Percentiles rank a stretch among this genome's conserved stretches.
These are phyloP conservation scores for Smittia sp. DNA, from an alignment of 2,888 invertebrate species.

Conservation along the genomic window DNA sequence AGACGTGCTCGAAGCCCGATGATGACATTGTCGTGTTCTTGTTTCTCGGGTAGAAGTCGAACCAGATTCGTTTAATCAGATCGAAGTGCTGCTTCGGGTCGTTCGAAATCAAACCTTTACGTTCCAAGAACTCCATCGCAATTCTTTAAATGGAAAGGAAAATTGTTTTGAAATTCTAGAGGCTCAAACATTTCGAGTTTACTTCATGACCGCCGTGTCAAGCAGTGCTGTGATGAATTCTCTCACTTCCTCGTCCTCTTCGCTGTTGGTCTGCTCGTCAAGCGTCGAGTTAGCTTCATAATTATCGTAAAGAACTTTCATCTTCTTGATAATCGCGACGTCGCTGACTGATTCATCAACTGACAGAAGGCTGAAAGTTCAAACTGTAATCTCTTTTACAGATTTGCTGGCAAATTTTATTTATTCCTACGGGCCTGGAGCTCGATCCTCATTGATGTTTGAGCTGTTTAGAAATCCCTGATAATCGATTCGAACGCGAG, in stretches of 20 bases:
- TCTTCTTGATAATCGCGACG: conserved; percentile 65
- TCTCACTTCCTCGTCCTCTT: conserved; percentile 74
- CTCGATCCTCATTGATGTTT: conserved; percentile 59
- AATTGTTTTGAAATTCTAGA: neutral
- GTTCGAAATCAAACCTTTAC: conserved; percentile 60
- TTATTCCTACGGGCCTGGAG: conserved; percentile 67
- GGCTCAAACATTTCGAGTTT: neutral
- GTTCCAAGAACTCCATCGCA: conserved; percentile 58
- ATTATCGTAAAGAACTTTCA: conserved; percentile 77
- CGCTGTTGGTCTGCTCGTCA: conserved; percentile 72
- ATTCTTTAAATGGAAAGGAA: conserved; percentile 49
- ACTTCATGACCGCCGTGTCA: conserved; percentile 69
- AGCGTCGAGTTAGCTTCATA: conserved; percentile 71
- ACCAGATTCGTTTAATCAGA: conserved; percentile 71
- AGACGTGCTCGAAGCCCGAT: conserved; percentile 90
- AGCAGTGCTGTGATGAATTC: conserved; percentile 75
- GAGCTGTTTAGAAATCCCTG: neutral
- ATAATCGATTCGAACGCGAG: neutral
- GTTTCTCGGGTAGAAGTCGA: conserved; percentile 77
- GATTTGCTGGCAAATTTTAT: neutral
- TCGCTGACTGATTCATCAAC: neutral
- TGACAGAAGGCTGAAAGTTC: conserved; percentile 10
- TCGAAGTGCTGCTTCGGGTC: conserved; percentile 70
- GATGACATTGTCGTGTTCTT: conserved; percentile 75
- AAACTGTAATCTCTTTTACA: neutral